Evolutionary conservation across 2,113 vertebrate genomes (phyloP).

Genomic region (Chloropsis hardwickii): DNA sequence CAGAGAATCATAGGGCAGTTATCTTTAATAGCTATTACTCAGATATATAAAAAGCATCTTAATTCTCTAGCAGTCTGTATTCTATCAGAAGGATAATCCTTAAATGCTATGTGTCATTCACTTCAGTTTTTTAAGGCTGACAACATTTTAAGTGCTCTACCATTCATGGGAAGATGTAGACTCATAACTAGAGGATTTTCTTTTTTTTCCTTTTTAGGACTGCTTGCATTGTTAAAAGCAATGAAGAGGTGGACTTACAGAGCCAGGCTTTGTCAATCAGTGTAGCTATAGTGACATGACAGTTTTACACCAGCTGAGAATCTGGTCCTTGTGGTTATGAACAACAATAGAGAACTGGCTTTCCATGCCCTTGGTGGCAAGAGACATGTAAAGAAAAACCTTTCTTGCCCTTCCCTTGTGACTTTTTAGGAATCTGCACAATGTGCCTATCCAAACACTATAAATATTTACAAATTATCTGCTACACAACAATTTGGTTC

Average conservation of each 20-base stretch:
- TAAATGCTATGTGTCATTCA: not conserved
- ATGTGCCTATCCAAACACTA: not conserved
- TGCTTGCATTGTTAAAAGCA: not conserved
- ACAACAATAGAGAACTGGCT: not conserved
- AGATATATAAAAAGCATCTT: not conserved
- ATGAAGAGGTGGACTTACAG: not conserved
- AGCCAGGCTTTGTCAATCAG: not conserved
- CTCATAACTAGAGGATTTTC: not conserved
- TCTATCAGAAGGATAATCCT: slow-evolving; percentile 13
- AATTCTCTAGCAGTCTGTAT: not conserved
- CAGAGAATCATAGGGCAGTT: not conserved
- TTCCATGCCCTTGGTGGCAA: not conserved
- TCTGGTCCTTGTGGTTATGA: not conserved
- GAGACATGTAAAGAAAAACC: not conserved
- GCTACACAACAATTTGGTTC: not conserved
- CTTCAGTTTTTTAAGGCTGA: not conserved
- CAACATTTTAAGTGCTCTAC: not conserved
- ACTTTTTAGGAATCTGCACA: not conserved
- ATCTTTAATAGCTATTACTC: not conserved
- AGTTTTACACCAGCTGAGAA: not conserved
- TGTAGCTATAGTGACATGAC: not conserved
- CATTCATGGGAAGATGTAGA: not conserved
- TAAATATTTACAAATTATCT: not conserved
- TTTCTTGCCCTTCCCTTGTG: not conserved
- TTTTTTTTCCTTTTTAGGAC: not conserved